These are phyloP conservation scores for Marmota monax DNA, from an alignment of 2,113 vertebrate genomes.

Conservation along the genomic window DNA sequence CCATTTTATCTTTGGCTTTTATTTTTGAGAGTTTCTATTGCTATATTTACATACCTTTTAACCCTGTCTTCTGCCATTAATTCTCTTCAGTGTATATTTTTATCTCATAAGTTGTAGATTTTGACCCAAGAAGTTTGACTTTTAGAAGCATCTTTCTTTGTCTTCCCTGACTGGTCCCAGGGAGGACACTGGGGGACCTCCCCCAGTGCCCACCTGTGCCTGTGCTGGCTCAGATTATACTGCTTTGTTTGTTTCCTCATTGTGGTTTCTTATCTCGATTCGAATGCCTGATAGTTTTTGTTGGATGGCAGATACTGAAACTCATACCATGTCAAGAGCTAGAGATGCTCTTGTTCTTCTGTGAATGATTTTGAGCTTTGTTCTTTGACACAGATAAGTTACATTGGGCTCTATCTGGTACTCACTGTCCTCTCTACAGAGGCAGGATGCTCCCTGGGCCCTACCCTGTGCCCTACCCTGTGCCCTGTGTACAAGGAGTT, in stretches of 20 bases:
- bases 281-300: neutral
- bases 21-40: neutral
- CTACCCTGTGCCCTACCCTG: too few relatives aligned
- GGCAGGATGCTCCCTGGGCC: fast-evolving
- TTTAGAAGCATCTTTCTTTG: neutral
- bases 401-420: neutral
- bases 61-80: neutral
- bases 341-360: too few relatives aligned
- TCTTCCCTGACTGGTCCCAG: neutral
- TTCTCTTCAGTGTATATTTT: neutral
- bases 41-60: neutral
- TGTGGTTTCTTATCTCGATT: neutral
- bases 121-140: neutral
- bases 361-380: neutral
- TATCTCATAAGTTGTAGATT: neutral
- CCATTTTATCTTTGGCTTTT: neutral
- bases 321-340: neutral
- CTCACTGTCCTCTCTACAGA: fast-evolving
- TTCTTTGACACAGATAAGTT: neutral
- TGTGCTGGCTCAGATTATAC: neutral
- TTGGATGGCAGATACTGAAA: neutral
- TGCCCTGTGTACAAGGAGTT: neutral
- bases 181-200: too few relatives aligned
- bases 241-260: neutral
- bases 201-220: neutral